Evolutionary conservation across 2,113 vertebrate species (phyloP).

Genomic region (Bubalus kerabau): DNA sequence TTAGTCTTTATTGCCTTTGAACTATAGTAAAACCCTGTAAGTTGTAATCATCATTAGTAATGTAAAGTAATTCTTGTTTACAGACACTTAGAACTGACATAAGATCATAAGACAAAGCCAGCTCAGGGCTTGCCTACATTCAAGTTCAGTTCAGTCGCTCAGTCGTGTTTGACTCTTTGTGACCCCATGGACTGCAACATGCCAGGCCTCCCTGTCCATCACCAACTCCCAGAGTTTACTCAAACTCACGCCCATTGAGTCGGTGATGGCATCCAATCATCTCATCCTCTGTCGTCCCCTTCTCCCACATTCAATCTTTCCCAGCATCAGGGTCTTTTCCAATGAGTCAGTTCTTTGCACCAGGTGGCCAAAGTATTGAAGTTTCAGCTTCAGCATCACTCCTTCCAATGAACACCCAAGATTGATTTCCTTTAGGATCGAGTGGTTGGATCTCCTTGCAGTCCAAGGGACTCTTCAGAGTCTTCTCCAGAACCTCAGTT

Average conservation of each 20-base stretch:
- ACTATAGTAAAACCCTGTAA: neutral
- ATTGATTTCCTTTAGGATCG: neutral
- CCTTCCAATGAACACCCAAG: neutral
- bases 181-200: neutral
- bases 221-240: neutral
- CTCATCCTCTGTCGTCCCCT: neutral
- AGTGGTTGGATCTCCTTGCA: neutral
- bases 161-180: accelerated
- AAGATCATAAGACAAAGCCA: neutral
- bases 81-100: neutral
- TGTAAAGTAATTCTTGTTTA: neutral
- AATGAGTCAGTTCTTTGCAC: accelerated
- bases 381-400: neutral
- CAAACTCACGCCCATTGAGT: neutral
- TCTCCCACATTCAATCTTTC: neutral
- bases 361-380: neutral
- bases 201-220: neutral
- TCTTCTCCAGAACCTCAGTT: neutral
- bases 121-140: neutral
- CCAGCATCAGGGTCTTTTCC: neutral
- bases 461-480: neutral
- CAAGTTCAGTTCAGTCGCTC: neutral
- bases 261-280: neutral
- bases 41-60: neutral
- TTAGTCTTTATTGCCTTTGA: neutral